Evolutionary conservation across 2,797 vertebrate species (phyloP), one percentile per base, ranked within the genome.

Genomic region (Taenioides sp.): DNA sequence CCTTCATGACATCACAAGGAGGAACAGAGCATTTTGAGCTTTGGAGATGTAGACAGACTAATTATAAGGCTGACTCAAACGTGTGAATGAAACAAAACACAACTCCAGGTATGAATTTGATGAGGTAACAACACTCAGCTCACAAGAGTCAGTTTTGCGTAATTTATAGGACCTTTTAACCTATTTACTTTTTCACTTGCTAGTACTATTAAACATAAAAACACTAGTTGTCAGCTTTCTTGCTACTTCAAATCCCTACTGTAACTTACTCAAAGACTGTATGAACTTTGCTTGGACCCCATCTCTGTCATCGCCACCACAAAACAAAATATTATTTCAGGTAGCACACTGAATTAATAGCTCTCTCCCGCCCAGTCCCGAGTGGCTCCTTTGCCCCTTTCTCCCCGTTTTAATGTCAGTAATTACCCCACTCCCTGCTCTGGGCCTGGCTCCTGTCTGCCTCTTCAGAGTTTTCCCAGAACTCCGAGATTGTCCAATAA

Each of bases 401-500:
- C 66, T 60, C n/a, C 70, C 5, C 31, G 49, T 0, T 90, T 85
- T 76, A 75, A 81, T 73, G 67, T 68, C 77, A 77, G 65, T 55
- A 20, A 68, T 78, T 68, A 73, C 68, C 67, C 34, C 0, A 27
- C 65, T 40, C 50, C 67, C 69, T 40, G 60, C 67, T 79, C 79
- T 72, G 50, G 72, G 67, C 17, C 71, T 74, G 77, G 85, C 81
- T 89, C 85, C 84, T 14, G 69, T 70, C 80, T 81, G 73, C 68
- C 86, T 79, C 69, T 80, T 75, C 70, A 22, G 49, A 62, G 27
- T 77, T 80, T 81, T 83, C 82, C 72, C 84, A 79, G 73, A 86
- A 85, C 81, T 84, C 81, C 76, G 0, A 9, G 59, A 88, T 76
- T 86, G 79, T 82, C 79, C 76, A 31, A 11, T 74, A 79, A 87